These are phyloP conservation scores for Dendroctonus valens DNA, from an alignment of 1,140 invertebrate species.

Conservation along the genomic window DNA sequence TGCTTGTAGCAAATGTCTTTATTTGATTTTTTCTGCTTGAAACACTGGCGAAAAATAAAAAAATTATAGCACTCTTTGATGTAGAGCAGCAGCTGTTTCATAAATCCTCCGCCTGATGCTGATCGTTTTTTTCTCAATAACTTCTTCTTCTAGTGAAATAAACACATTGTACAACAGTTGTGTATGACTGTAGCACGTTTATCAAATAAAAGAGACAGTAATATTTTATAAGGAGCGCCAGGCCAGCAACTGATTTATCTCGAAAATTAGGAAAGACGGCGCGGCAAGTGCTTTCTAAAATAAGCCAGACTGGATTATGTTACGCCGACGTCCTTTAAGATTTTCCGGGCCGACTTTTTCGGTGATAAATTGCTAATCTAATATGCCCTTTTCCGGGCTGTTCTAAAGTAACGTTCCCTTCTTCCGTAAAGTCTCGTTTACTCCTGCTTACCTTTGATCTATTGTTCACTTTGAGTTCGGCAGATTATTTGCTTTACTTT, in stretches of 20 bases:
- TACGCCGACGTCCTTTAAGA: conserved; percentile 20
- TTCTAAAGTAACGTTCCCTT: conserved; percentile 13
- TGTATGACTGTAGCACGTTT: too few relatives aligned
- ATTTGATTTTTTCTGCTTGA: too few relatives aligned
- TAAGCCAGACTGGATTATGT: conserved; percentile 29
- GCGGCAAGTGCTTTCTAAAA: conserved; percentile 27
- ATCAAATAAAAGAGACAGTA: neutral
- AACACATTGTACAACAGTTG: too few relatives aligned
- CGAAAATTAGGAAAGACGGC: conserved; percentile 18
- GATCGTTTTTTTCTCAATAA: too few relatives aligned
- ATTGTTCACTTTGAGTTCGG: conserved; percentile 1
- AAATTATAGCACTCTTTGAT: too few relatives aligned
- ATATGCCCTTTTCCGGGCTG: conserved; percentile 20
- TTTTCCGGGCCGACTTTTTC: conserved; percentile 18
- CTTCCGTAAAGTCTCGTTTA: conserved; percentile 13
- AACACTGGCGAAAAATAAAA: too few relatives aligned
- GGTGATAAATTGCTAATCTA: conserved; percentile 25
- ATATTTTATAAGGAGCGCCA: conserved; percentile 5
- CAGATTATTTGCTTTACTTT: neutral
- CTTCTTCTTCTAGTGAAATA: too few relatives aligned
- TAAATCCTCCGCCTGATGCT: too few relatives aligned
- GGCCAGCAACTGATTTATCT: conserved; percentile 15
- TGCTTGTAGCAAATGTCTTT: too few relatives aligned
- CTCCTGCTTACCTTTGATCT: neutral
- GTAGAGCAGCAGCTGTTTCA: too few relatives aligned